phyloP scores from a whole-genome alignment of 1,140 invertebrate species.

The roundworm (Caenorhabditis elegans) region DNA sequence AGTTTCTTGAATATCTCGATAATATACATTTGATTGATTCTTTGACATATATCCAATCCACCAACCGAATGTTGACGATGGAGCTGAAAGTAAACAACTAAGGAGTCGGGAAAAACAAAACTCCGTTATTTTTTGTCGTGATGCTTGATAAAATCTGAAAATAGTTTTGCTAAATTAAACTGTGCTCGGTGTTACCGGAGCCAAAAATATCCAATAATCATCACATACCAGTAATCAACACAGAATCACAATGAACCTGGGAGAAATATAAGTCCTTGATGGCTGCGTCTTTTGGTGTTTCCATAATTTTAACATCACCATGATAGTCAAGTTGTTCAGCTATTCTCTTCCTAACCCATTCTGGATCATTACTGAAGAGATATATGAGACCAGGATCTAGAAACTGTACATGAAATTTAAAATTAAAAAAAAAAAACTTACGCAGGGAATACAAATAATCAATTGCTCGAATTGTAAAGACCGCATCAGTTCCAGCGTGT shows the following conservation, averaged over 20 bases:
- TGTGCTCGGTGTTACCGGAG: too few relatives aligned
- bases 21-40: constrained; percentile 22
- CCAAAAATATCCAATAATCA: too few relatives aligned
- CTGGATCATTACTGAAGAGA: constrained; percentile 3
- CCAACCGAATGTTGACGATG: constrained; percentile 36
- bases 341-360: not conserved
- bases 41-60: constrained; percentile 38
- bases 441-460: not conserved
- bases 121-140: too few relatives aligned
- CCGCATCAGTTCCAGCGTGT: constrained; percentile 3
- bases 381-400: not conserved
- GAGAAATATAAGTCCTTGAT: constrained; percentile 8
- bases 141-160: too few relatives aligned
- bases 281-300: not conserved
- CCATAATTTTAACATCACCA: not conserved
- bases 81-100: too few relatives aligned
- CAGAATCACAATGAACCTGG: constrained; percentile 9
- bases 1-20: constrained; percentile 36
- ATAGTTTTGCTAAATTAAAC: too few relatives aligned
- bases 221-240: constrained; percentile 19
- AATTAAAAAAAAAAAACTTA: not conserved
- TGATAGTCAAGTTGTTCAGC: not conserved
- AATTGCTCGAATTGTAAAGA: not conserved
- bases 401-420: not conserved
- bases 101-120: not conserved